Conservation (phyloP, 1,140 invertebrate genomes). For the Drosophila gunungcola region DNA sequence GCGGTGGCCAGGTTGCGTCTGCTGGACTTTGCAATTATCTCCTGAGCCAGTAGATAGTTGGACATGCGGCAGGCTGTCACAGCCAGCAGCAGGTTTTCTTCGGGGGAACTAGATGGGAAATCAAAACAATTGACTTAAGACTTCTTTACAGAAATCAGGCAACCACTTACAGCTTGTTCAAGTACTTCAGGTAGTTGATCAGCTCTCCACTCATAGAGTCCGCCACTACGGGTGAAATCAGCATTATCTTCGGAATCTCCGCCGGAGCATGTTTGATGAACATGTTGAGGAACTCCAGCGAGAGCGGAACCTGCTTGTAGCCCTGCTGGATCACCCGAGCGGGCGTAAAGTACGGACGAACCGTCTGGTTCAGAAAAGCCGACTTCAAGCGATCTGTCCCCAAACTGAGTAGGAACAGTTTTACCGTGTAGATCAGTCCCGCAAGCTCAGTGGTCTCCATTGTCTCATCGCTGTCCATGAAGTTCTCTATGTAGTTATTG, state of each 20-base stretch:
- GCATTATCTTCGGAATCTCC: slow-evolving; percentile 77
- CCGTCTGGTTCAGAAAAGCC: slow-evolving; percentile 73
- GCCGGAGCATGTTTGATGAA: slow-evolving; percentile 72
- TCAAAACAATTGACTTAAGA: background rate
- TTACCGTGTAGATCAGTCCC: slow-evolving; percentile 78
- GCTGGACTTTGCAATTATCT: slow-evolving; percentile 61
- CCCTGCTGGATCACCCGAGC: slow-evolving; percentile 66
- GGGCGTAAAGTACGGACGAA: slow-evolving; percentile 70
- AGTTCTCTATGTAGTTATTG: slow-evolving; percentile 64
- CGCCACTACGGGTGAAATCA: slow-evolving; percentile 74
- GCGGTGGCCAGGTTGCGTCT: slow-evolving; percentile 67
- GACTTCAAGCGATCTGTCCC: slow-evolving; percentile 73
- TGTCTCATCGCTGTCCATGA: slow-evolving; percentile 27
- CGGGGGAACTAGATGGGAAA: slow-evolving; percentile 50
- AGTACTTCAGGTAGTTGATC: slow-evolving; percentile 75
- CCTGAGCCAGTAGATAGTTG: slow-evolving; percentile 77
- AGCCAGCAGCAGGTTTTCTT: slow-evolving; percentile 72
- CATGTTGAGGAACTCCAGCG: slow-evolving; percentile 80
- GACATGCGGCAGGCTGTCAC: slow-evolving; percentile 82
- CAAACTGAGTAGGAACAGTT: slow-evolving; percentile 67
- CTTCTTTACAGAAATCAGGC: background rate
- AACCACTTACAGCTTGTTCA: slow-evolving; percentile 67
- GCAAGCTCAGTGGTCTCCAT: slow-evolving; percentile 51
- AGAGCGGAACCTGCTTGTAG: slow-evolving; percentile 71
- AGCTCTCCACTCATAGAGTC: slow-evolving; percentile 80